Conservation (phyloP, 2,888 invertebrate genomes). For the Macrosiphum euphorbiae region DNA sequence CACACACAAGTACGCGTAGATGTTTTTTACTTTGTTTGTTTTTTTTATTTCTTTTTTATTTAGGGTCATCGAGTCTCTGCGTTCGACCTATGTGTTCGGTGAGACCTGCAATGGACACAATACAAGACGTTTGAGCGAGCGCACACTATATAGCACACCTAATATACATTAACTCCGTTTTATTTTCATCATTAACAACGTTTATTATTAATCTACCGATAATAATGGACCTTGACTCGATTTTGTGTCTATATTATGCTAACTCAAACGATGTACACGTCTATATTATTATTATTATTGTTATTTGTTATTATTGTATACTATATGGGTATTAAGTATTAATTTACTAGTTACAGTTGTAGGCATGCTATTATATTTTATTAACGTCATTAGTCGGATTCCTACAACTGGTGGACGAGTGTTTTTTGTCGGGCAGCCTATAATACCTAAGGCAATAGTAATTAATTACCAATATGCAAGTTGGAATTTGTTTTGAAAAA, state of each 20-base stretch:
- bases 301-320: background rate
- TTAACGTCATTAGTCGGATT: background rate
- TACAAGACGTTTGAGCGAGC: slow-evolving; percentile 19
- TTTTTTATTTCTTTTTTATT: slow-evolving; percentile 6
- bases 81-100: background rate
- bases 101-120: background rate
- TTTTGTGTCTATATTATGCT: slow-evolving; percentile 3
- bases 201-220: slow-evolving; percentile 24
- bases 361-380: background rate
- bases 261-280: background rate
- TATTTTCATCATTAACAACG: slow-evolving; percentile 25
- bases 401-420: background rate
- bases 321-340: background rate
- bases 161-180: slow-evolving; percentile 22
- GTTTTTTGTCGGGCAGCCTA: background rate
- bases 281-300: background rate
- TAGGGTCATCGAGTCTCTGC: slow-evolving; percentile 32
- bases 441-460: background rate
- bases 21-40: slow-evolving; percentile 35
- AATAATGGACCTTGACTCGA: slow-evolving; percentile 24
- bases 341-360: background rate
- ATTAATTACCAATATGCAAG: background rate
- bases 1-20: background rate
- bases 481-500: background rate
- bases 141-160: background rate